These are phyloP conservation scores for Ophion slaviceki DNA, from an alignment of 2,888 invertebrate genomes.

Conservation along the genomic window DNA sequence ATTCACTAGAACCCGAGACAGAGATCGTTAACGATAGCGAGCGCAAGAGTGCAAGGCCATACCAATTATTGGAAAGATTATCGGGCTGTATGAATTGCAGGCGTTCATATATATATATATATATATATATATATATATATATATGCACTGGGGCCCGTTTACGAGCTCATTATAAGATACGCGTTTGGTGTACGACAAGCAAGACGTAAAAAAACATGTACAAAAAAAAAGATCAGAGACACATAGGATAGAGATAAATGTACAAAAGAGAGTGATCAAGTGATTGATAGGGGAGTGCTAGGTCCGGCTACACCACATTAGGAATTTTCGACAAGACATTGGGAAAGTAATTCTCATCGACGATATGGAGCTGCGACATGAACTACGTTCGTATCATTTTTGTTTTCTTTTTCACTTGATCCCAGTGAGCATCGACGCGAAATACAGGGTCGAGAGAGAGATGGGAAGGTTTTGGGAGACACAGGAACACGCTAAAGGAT, in stretches of 20 bases:
- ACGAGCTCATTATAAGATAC: constrained; percentile 34
- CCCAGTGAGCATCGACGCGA: neutral
- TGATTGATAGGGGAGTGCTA: constrained; percentile 78
- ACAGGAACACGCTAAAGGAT: constrained; percentile 49
- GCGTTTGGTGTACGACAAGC: constrained; percentile 58
- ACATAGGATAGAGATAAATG: constrained; percentile 80
- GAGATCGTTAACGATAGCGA: constrained; percentile 61
- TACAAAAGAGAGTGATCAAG: constrained; percentile 75
- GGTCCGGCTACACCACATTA: constrained; percentile 83
- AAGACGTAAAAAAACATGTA: constrained; percentile 55
- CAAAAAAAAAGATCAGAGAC: constrained; percentile 47
- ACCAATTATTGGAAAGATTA: constrained; percentile 49
- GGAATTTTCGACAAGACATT: constrained; percentile 70
- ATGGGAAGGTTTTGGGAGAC: constrained; percentile 51
- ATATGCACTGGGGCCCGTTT: constrained; percentile 43
- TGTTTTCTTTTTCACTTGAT: constrained; percentile 21
- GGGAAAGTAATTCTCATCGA: constrained; percentile 49
- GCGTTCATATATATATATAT: constrained; percentile 41
- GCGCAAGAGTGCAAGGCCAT: constrained; percentile 56
- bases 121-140: constrained; percentile 47
- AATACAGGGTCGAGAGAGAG: constrained; percentile 38
- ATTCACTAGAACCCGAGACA: constrained; percentile 65
- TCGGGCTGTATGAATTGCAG: constrained; percentile 44
- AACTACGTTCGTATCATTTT: neutral
- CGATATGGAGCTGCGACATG: constrained; percentile 24